phyloP scores from a whole-genome alignment of 2,888 invertebrate species.

The Drosophila leonis region DNA sequence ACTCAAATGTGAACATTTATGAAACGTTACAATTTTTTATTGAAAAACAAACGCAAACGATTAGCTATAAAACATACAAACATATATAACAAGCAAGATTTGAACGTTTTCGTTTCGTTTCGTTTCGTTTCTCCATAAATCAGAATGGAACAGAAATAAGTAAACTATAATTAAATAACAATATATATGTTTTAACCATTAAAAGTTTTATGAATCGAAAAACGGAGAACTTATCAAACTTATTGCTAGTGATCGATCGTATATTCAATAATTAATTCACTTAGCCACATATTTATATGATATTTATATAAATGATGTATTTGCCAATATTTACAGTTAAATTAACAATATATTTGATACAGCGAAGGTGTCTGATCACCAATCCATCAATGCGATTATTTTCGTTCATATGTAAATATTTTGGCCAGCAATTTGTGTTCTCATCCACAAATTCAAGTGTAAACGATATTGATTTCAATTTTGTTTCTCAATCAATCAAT shows the following conservation, averaged over 20 bases:
- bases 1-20: slow-evolving; percentile 73
- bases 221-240: slow-evolving; percentile 58
- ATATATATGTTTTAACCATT: slow-evolving; percentile 18
- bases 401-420: slow-evolving; percentile 66
- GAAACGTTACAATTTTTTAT: slow-evolving; percentile 73
- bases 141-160: background rate
- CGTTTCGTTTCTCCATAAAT: slow-evolving; percentile 21
- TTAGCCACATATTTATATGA: slow-evolving; percentile 51
- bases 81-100: slow-evolving; percentile 12
- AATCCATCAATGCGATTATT: slow-evolving; percentile 31
- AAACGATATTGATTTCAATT: slow-evolving; percentile 19
- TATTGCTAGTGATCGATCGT: slow-evolving; percentile 73
- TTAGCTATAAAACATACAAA: slow-evolving; percentile 42
- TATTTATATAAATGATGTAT: slow-evolving; percentile 36
- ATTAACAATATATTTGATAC: slow-evolving; percentile 34
- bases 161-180: background rate
- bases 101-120: slow-evolving; percentile 34
- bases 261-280: slow-evolving; percentile 50
- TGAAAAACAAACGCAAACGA: slow-evolving; percentile 48
- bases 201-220: slow-evolving; percentile 29
- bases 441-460: slow-evolving; percentile 21
- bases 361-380: slow-evolving; percentile 8
- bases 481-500: slow-evolving; percentile 6
- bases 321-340: slow-evolving; percentile 33
- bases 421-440: slow-evolving; percentile 50